Percentiles rank a stretch among this genome's conserved stretches.
Conservation (phyloP, 2,797 vertebrate species). For the Enteromius argenteus region DNA sequence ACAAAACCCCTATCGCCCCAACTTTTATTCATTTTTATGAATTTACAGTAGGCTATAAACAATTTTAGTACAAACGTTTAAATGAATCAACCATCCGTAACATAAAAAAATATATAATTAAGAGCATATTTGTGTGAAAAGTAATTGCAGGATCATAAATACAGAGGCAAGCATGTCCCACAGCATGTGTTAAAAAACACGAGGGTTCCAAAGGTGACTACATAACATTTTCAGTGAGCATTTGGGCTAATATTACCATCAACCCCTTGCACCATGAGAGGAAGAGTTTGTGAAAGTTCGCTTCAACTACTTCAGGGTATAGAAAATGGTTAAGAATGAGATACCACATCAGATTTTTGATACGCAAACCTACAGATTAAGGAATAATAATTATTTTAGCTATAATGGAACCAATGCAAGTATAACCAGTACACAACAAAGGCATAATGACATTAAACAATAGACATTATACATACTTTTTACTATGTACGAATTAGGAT, state of each 20-base stretch:
- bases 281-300: background rate
- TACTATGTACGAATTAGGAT: background rate
- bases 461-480: background rate
- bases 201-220: background rate
- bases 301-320: background rate
- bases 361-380: background rate
- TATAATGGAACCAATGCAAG: background rate
- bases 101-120: background rate
- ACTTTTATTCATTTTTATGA: background rate
- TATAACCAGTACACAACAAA: no score
- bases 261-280: background rate
- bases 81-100: background rate
- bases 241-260: background rate
- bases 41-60: background rate
- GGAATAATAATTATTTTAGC: background rate
- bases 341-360: background rate
- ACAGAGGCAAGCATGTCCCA: background rate
- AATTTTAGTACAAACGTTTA: background rate
- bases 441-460: no score
- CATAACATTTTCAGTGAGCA: background rate
- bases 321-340: background rate
- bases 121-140: background rate
- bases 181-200: background rate
- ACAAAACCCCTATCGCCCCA: no score
- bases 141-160: background rate